Conservation (phyloP, 2,888 invertebrate species). For the Drymonia ruficornis region DNA sequence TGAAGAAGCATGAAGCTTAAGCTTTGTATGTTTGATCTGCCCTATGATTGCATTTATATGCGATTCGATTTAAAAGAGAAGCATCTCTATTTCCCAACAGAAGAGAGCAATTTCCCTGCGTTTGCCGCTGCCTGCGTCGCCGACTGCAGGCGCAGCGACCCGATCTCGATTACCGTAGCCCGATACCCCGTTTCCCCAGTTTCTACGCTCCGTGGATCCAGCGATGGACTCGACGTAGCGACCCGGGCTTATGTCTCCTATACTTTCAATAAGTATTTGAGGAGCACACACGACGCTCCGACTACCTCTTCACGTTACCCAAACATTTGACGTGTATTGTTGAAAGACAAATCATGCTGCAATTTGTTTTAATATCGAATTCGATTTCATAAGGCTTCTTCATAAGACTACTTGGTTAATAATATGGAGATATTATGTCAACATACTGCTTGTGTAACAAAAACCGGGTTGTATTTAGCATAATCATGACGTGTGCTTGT, state of each 20-base stretch:
- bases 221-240: slow-evolving; percentile 25
- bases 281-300: slow-evolving; percentile 13
- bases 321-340: slow-evolving; percentile 29
- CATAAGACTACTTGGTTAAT: no score
- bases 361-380: slow-evolving; percentile 13
- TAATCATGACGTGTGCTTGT: no score
- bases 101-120: slow-evolving; percentile 73
- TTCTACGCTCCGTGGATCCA: slow-evolving; percentile 20
- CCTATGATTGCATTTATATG: slow-evolving; percentile 46
- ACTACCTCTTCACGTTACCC: slow-evolving; percentile 22
- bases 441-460: no score
- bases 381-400: no score
- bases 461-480: no score
- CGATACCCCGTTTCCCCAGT: slow-evolving; percentile 14
- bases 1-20: not conserved
- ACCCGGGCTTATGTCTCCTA: slow-evolving; percentile 21
- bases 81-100: slow-evolving; percentile 73
- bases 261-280: slow-evolving; percentile 30
- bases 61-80: slow-evolving; percentile 62
- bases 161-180: slow-evolving; percentile 25
- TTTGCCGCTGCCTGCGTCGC: slow-evolving; percentile 53
- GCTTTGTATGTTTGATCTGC: slow-evolving; percentile 25
- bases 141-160: slow-evolving; percentile 21
- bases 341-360: slow-evolving; percentile 20
- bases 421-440: no score